Evolutionary conservation across 2,113 vertebrate genomes (phyloP), one percentile per base, ranked within the genome.

Genomic region (Nesogale talazaci): DNA sequence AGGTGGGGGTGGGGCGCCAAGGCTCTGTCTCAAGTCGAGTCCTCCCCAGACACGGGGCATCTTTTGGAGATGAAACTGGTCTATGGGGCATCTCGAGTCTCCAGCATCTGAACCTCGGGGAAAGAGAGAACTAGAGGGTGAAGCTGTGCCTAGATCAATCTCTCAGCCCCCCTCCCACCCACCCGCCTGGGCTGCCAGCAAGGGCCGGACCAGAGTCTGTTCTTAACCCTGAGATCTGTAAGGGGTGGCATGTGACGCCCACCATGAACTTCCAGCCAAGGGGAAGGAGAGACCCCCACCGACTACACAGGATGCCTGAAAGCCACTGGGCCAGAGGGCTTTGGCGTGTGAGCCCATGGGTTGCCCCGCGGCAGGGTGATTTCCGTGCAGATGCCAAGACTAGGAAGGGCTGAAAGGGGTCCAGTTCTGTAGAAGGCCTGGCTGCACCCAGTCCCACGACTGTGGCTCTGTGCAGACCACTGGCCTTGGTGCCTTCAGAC

Each of bases 291-390:
- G 89, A 85, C 83, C 69, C n/a, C 65, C 76, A 0, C 5, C 3
- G 59, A 84, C 94, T 79, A 86, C 85, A 93, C 23, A 34, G 74
- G 82, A 15, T 10, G 22, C 83, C 63, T 90, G 88, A 93, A 95
- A 88, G 56, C 38, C 0, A 0, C 57, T 38, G 40, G 0, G 3
- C 4, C 2, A 3, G 4, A 42, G 31, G 52, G 42, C 56, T 70
- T 57, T 0, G 17, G 15, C 1, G 22, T 2, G 0, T 40, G 19
- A 36, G 81, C 29, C 42, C 36, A 5, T 1, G 1, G 79, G 77
- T 46, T 79, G 57, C 27, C 57, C 77, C 1, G 0, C 19, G 29
- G 29, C 3, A 16, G 65, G 17, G 77, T 16, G 0, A 27, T 90
- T 22, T 40, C 27, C 76, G 16, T 27, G 25, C 1, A 0, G 27